Evolutionary conservation across 1,140 invertebrate genomes (phyloP), one percentile per base, ranked within the genome.

Genomic region (Pseudomyrmex gracilis): DNA sequence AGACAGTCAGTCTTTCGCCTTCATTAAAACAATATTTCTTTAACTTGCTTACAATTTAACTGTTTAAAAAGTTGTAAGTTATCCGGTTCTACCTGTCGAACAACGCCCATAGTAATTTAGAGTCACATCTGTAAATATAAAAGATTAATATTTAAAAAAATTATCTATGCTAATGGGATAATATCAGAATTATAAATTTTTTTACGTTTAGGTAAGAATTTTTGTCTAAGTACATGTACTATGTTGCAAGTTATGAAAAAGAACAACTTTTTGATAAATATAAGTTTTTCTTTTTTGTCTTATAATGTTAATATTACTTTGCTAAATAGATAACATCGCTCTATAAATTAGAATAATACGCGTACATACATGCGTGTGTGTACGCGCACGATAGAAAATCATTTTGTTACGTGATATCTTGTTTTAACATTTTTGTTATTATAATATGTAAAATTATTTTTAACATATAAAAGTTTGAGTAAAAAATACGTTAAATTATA

Each of bases 121-220:
- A 12, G 0, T 51, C 1, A 88, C 24, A 1, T 70, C 84, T 89
- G 78, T 51, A 74, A 88, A 34, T 68, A 68, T 20, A 20, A 57
- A 64, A 63, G 34, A 61, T 53, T 17, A 2, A 34, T 34, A 34
- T 34, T 34, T 7, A 7, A 34, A 34, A 34, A 34, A 34, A 34
- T 34, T 5, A 34, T 34, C 5, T n/a, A 9, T 63, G 7, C 20
- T 53, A 4, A 2, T 12, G 15, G 45, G 22, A 63, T 12, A 47
- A 9, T 66, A 20, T 34, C 20, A 10, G 24, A 67, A 45, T 7
- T 47, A 34, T n/a, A 43, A 22, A 5, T 64, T 22, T 57, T 45
- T 70, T 68, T 24, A 61, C 60, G 5, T 34, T 34, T 34, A 34
- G 34, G 7, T 34, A 34, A 34, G 34, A 34, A 34, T 5, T 34